Percentiles rank a stretch among this genome's conserved stretches.
Conservation (phyloP, 92 coral and sea anemone genomes). For the Phenganax stokvisi region DNA sequence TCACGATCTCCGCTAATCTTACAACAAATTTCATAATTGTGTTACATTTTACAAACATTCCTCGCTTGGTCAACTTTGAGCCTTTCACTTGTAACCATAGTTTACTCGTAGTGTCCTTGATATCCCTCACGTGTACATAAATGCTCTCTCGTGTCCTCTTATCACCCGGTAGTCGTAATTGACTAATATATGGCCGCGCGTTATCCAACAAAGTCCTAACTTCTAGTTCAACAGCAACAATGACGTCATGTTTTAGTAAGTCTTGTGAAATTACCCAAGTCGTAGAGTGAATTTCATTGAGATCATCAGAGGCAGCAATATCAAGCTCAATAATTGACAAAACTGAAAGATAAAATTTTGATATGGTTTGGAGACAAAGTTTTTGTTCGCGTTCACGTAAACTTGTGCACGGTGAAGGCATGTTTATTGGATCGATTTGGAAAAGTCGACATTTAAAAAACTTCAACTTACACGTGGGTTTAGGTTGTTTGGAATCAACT, state of each 20-base stretch:
- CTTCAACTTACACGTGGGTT: conserved; percentile 65
- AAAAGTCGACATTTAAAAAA: background rate
- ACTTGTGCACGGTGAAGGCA: background rate
- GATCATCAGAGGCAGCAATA: conserved; percentile 55
- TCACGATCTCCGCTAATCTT: conserved; percentile 42
- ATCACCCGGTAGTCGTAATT: conserved; percentile 83
- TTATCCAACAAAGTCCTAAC: conserved; percentile 58
- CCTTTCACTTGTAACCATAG: conserved; percentile 71
- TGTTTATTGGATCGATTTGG: background rate
- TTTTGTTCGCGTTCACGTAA: background rate
- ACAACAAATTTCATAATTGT: conserved; percentile 75
- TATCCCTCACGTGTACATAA: conserved; percentile 63
- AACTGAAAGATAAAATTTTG: conserved; percentile 51
- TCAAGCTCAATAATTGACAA: conserved; percentile 79
- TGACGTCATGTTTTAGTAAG: conserved; percentile 89
- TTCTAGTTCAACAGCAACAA: conserved; percentile 78
- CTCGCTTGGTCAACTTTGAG: conserved; percentile 61
- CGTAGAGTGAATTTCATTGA: conserved; percentile 89
- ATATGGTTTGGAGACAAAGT: background rate
- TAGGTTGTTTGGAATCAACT: conserved; percentile 75
- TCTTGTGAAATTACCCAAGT: conserved; percentile 93
- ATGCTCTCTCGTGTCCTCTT: conserved; percentile 80
- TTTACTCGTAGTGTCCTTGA: conserved; percentile 51
- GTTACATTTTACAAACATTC: conserved; percentile 81
- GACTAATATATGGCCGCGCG: conserved; percentile 54